Conservation (phyloP, 2,797 vertebrate species). For the Naso thynnoides region DNA sequence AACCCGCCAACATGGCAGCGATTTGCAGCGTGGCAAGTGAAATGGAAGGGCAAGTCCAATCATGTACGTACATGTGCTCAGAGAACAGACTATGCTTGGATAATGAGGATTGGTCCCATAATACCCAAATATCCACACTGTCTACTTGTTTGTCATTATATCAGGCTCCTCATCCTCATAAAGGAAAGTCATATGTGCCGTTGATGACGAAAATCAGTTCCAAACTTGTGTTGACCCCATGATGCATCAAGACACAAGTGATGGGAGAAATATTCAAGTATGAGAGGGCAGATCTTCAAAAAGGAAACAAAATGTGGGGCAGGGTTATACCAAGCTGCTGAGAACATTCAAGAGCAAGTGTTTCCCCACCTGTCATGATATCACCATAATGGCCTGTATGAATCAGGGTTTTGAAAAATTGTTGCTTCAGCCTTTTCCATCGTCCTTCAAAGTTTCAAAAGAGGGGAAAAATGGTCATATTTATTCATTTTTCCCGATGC, state of each 20-base stretch:
- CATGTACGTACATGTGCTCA: constrained; percentile 64
- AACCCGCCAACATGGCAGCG: constrained; percentile 62
- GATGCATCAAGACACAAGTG: constrained; percentile 17
- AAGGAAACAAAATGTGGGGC: constrained; percentile 3
- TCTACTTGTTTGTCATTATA: constrained; percentile 51
- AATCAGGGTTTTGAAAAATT: background rate
- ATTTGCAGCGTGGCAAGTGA: constrained; percentile 62
- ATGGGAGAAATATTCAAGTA: constrained; percentile 16
- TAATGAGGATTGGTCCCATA: constrained; percentile 47
- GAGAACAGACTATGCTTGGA: constrained; percentile 39
- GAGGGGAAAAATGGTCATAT: constrained; percentile 8
- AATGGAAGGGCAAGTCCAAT: constrained; percentile 73
- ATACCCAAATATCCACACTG: background rate
- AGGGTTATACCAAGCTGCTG: background rate
- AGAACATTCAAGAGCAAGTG: background rate
- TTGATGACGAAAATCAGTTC: constrained; percentile 23
- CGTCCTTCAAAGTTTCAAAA: constrained; percentile 15
- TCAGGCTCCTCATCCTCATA: constrained; percentile 7
- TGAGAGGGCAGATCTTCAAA: background rate
- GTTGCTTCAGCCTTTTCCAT: background rate
- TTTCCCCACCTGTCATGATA: background rate
- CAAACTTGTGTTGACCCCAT: constrained; percentile 26
- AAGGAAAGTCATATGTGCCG: constrained; percentile 30
- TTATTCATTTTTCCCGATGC: constrained; percentile 8
- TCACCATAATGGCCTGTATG: background rate